Evolutionary conservation across 2,888 invertebrate species (phyloP), one percentile per base, ranked within the genome.

Genomic region (Lapara coniferarum): DNA sequence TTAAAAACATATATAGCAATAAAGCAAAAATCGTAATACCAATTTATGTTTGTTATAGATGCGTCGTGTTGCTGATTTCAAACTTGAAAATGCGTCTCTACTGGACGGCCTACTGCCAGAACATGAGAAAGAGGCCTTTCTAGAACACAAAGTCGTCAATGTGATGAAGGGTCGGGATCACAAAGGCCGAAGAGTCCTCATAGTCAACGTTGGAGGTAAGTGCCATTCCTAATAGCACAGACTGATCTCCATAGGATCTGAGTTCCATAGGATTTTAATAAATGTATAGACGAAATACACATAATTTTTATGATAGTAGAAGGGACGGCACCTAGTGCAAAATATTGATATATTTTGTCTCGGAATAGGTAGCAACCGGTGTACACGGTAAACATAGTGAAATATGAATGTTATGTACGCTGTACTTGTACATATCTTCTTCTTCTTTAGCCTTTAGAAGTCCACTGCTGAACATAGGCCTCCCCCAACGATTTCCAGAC

Each of bases 81-180:
- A 96, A 82, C 95, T 95, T 66, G 96, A 96, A 75, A 93, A 97
- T 82, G 95, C 95, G 1, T 83, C 92, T 0, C 85, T 97, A 0
- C 85, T 97, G 56, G 94, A 95, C 67, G 95, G 96, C 53, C 86
- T 97, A 69, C 83, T 96, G 81, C 96, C 97, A 0, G 94, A 94
- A 25, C 95, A 96, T 66, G 96, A 97, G 81, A 95, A 95, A 82
- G 91, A 92, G 0, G 95, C 96, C 10, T 95, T 97, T 81, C 88
- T 95, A n/a, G 95, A 97, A 37, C 95, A 96, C 84, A 95, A 96
- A 76, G 95, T 97, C 0, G 96, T 97, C 10, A 97, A 97, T 83
- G 97, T 97, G 3, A 83, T 97, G 74, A 96, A 95, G 77, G 95
- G 96, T 71, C 94, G 96, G 57, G 97, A 97, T 85, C 96, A 97